Evolutionary conservation across 2,113 vertebrate species (phyloP).

Genomic region (Rhabdornis inornatus): DNA sequence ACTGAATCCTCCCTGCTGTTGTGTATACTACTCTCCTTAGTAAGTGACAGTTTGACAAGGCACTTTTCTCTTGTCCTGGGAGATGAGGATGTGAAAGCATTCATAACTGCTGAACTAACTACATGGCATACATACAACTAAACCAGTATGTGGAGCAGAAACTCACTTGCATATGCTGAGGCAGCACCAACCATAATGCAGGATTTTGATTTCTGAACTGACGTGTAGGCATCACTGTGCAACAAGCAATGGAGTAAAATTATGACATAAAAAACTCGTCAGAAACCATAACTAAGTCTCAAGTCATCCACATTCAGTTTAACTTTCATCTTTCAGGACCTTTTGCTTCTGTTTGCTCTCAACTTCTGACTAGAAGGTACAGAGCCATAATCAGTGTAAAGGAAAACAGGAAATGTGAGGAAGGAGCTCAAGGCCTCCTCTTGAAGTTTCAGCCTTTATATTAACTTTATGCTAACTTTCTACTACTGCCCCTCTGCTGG

Average conservation of each 20-base stretch:
- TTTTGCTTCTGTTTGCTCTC: neutral
- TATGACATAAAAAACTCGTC: neutral
- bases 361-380: neutral
- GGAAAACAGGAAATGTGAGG: neutral
- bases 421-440: neutral
- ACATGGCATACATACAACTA: too few relatives aligned
- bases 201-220: neutral
- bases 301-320: neutral
- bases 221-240: neutral
- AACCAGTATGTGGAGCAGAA: neutral
- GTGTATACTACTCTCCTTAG: neutral
- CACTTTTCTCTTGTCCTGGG: too few relatives aligned
- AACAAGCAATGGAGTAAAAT: neutral
- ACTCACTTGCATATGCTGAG: neutral
- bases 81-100: too few relatives aligned
- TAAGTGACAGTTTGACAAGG: neutral
- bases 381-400: neutral
- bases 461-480: neutral
- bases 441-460: neutral
- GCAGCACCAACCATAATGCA: neutral
- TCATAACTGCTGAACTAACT: too few relatives aligned
- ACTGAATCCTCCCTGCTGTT: neutral
- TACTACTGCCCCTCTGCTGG: neutral
- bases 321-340: neutral
- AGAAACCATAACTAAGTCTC: neutral